Evolutionary conservation across 2,888 invertebrate species (phyloP).

Genomic region (Dysmachus trigonus): DNA sequence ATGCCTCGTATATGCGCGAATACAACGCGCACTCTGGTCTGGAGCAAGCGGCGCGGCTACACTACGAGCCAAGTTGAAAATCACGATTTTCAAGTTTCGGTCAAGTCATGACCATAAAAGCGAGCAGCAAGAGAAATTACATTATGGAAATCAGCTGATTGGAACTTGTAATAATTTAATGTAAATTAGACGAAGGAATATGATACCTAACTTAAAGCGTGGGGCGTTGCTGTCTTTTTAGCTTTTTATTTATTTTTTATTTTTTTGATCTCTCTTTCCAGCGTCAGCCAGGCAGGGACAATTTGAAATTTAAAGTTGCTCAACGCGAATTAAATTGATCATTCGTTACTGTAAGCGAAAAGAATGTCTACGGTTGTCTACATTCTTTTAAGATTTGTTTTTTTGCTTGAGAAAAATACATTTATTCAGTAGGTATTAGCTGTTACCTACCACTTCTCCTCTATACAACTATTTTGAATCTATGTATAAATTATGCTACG

Average conservation of each 20-base stretch:
- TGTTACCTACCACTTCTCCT: neutral
- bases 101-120: constrained; percentile 35
- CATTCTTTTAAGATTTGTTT: neutral
- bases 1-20: neutral
- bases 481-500: neutral
- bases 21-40: neutral
- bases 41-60: neutral
- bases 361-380: neutral
- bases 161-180: constrained; percentile 30
- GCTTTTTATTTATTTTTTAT: too few relatives aligned
- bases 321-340: neutral
- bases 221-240: neutral
- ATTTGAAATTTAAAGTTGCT: neutral
- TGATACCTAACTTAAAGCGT: neutral
- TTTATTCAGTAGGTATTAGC: neutral
- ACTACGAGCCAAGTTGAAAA: neutral
- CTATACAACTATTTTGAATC: neutral
- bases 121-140: constrained; percentile 8
- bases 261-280: neutral
- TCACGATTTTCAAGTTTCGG: constrained; percentile 38
- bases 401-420: neutral
- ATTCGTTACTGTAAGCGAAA: neutral
- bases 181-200: constrained; percentile 22
- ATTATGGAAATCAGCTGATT: constrained; percentile 39
- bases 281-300: neutral